These are phyloP conservation scores for Silurus asotus DNA, from an alignment of 2,113 vertebrate genomes.

Conservation along the genomic window DNA sequence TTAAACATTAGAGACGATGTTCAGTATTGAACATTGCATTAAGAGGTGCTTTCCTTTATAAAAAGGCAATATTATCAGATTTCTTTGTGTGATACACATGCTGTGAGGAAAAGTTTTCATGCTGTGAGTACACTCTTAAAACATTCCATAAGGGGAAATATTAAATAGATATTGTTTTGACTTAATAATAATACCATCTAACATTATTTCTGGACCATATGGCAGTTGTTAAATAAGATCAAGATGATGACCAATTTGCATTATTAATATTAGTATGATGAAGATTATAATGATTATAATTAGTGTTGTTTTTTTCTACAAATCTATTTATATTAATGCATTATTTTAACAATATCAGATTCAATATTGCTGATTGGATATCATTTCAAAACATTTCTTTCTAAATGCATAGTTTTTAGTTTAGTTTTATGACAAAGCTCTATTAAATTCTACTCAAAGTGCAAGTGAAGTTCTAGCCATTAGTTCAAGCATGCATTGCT, in stretches of 20 bases:
- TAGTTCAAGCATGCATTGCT: conserved; percentile 17
- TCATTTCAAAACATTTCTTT: not conserved
- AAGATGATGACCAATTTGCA: not conserved
- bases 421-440: not conserved
- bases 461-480: conserved; percentile 3
- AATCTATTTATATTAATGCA: not conserved
- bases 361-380: not conserved
- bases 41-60: not conserved
- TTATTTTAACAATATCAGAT: not conserved
- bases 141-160: not conserved
- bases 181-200: not conserved
- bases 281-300: not conserved
- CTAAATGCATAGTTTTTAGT: not conserved
- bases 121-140: not conserved
- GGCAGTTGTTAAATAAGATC: not conserved
- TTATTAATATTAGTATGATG: not conserved
- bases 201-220: too few species aligned
- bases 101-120: not conserved
- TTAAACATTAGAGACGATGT: not conserved
- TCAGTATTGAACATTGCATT: not conserved
- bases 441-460: not conserved
- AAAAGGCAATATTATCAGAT: too few species aligned
- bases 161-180: not conserved
- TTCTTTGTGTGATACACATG: not conserved
- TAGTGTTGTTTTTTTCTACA: not conserved